Percentiles rank a stretch among this genome's conserved stretches.
These are phyloP conservation scores for Caerostris darwini DNA, from an alignment of 1,140 invertebrate genomes.

Conservation along the genomic window DNA sequence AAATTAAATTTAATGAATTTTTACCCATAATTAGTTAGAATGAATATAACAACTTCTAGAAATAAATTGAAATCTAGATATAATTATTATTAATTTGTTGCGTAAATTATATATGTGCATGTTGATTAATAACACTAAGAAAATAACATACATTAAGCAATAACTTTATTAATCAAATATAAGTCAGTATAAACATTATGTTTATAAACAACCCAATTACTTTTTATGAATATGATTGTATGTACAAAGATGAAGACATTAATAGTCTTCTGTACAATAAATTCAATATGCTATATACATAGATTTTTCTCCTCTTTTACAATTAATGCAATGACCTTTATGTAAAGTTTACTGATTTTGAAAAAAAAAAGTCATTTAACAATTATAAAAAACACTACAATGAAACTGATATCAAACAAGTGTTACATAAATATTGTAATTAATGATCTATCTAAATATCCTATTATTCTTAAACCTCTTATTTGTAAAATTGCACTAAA, in stretches of 20 bases:
- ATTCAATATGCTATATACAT: slow-evolving; percentile 51
- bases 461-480: too few species aligned
- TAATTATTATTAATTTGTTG: too few species aligned
- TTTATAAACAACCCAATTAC: slow-evolving; percentile 47
- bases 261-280: slow-evolving; percentile 47
- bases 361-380: background rate
- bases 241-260: slow-evolving; percentile 59
- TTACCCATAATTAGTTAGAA: too few species aligned
- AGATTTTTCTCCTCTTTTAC: slow-evolving; percentile 7
- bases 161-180: slow-evolving; percentile 64
- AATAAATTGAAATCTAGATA: too few species aligned
- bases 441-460: background rate
- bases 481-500: too few species aligned
- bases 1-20: too few species aligned
- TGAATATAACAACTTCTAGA: too few species aligned
- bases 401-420: background rate
- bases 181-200: slow-evolving; percentile 62
- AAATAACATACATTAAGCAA: background rate
- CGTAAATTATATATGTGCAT: too few species aligned
- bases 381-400: too few species aligned
- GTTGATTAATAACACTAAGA: too few species aligned
- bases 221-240: slow-evolving; percentile 35
- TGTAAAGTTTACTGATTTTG: background rate
- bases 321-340: background rate
- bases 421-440: background rate